These are phyloP conservation scores for Mamestra brassicae DNA, from an alignment of 2,888 invertebrate genomes.

Conservation along the genomic window DNA sequence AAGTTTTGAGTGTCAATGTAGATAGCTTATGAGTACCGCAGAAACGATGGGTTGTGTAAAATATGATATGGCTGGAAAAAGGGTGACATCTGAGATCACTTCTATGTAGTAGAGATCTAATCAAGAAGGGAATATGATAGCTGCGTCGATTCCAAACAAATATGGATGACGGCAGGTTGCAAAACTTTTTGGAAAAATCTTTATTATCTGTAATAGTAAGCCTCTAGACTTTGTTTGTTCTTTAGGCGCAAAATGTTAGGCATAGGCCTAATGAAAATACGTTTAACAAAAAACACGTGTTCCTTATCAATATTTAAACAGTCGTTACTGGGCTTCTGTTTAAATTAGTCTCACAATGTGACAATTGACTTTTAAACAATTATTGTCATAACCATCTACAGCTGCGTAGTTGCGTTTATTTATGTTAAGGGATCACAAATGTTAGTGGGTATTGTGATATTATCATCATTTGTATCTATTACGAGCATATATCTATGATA, in stretches of 20 bases:
- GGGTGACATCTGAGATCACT: too few relatives aligned
- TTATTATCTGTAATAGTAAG: background rate
- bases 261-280: background rate
- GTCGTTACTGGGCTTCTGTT: conserved; percentile 2
- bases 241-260: background rate
- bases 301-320: background rate
- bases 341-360: background rate
- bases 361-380: background rate
- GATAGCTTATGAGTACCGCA: too few relatives aligned
- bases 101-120: too few relatives aligned
- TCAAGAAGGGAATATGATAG: too few relatives aligned
- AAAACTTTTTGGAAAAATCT: background rate
- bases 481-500: too few relatives aligned
- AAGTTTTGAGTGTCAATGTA: too few relatives aligned
- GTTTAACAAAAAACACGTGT: background rate
- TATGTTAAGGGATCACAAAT: background rate
- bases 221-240: background rate
- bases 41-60: too few relatives aligned
- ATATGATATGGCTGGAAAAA: too few relatives aligned
- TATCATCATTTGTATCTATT: background rate
- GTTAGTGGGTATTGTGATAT: background rate
- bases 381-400: background rate
- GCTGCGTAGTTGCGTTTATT: background rate
- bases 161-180: too few relatives aligned
- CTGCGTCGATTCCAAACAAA: too few relatives aligned